Conservation (phyloP, 2,113 vertebrate genomes). For the Phalacrocorax brasilianus region DNA sequence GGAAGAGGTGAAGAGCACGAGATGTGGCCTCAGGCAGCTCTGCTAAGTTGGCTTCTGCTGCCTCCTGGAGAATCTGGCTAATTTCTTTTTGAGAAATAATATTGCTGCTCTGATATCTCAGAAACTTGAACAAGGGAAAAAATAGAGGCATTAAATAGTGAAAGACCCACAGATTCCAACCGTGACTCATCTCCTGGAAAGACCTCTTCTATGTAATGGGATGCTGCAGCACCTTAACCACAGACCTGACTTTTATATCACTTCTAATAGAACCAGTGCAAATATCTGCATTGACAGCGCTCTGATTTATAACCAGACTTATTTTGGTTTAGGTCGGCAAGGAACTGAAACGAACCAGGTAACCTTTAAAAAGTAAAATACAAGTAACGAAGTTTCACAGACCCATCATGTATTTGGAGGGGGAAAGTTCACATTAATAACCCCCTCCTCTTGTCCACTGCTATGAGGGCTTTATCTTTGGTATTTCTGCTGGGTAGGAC, state of each 20-base stretch:
- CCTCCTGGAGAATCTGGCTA: slow-evolving; percentile 75
- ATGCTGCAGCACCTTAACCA: background rate
- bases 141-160: background rate
- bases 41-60: slow-evolving; percentile 72
- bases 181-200: background rate
- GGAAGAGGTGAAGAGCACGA: slow-evolving; percentile 77
- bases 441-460: background rate
- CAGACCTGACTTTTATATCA: background rate
- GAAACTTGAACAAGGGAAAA: slow-evolving; percentile 74
- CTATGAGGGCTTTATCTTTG: background rate
- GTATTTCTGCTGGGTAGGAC: background rate
- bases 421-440: background rate
- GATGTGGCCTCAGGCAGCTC: slow-evolving; percentile 74
- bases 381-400: background rate
- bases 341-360: background rate
- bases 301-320: slow-evolving; percentile 5
- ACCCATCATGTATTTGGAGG: background rate
- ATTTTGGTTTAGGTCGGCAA: background rate
- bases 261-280: background rate
- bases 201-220: background rate
- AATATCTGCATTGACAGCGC: background rate
- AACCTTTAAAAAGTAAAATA: background rate
- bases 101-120: slow-evolving; percentile 73
- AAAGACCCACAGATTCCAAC: background rate
- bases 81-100: slow-evolving; percentile 79